Percentiles rank a stretch among this genome's conserved stretches.
Conservation (phyloP, 2,113 vertebrate species). For the Myotis davidii region DNA sequence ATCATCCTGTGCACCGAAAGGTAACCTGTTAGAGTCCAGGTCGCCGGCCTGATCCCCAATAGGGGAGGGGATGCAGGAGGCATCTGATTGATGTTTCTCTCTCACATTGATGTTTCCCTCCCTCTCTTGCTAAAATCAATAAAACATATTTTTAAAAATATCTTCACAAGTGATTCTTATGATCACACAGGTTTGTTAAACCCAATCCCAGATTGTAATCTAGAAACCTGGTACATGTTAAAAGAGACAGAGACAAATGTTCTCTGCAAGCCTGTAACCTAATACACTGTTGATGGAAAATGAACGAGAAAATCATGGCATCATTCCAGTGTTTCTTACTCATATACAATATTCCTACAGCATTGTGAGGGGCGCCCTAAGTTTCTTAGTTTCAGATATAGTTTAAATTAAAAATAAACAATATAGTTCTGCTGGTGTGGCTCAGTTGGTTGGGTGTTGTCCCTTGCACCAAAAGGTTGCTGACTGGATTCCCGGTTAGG, state of each 20-base stretch:
- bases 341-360: background rate
- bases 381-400: background rate
- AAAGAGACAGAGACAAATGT: background rate
- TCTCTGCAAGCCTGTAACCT: background rate
- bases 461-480: too few species aligned
- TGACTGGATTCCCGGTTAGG: background rate
- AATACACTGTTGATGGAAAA: constrained; percentile 9
- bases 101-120: background rate
- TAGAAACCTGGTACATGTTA: background rate
- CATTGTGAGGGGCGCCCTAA: background rate
- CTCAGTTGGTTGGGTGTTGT: too few species aligned
- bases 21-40: too few species aligned
- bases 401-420: constrained; percentile 40
- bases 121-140: background rate
- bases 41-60: too few species aligned
- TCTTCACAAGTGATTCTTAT: background rate
- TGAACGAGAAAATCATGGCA: background rate
- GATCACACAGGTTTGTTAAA: constrained; percentile 18
- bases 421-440: background rate
- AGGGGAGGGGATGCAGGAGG: background rate
- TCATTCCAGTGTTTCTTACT: background rate
- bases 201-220: constrained; percentile 22
- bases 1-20: background rate
- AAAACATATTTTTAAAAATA: background rate
- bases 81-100: background rate